Conservation (phyloP, 2,888 invertebrate genomes). For the Torymus tubicola region DNA sequence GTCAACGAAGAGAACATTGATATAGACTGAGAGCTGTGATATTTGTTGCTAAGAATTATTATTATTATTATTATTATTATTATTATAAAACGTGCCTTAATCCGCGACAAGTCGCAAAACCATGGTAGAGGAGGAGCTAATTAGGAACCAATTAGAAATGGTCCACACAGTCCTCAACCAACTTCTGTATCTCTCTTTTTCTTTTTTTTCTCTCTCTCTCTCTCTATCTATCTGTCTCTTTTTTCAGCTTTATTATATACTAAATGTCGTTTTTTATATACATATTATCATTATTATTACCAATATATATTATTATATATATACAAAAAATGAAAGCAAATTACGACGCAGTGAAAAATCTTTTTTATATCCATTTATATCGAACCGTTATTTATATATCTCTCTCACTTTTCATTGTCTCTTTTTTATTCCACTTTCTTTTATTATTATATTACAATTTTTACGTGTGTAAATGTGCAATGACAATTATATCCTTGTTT, state of each 20-base stretch:
- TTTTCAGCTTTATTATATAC: conserved; percentile 58
- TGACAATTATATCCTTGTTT: conserved; percentile 7
- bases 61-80: too few species aligned
- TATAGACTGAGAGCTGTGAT: conserved; percentile 3
- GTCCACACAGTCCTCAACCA: conserved; percentile 73
- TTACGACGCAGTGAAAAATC: conserved; percentile 11
- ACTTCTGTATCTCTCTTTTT: conserved; percentile 57
- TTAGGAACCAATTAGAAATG: conserved; percentile 69
- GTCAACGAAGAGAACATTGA: not conserved
- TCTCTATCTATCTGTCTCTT: conserved; percentile 61
- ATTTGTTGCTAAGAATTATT: too few species aligned
- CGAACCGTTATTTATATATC: conserved; percentile 53
- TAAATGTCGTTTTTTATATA: conserved; percentile 54
- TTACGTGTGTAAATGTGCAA: conserved; percentile 47
- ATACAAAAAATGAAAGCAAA: conserved; percentile 10
- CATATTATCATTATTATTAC: conserved; percentile 56
- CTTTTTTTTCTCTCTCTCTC: conserved; percentile 61
- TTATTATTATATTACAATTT: not conserved
- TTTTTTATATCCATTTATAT: conserved; percentile 53
- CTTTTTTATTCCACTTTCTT: conserved; percentile 19
- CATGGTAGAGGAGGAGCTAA: conserved; percentile 57
- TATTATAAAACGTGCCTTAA: conserved; percentile 1
- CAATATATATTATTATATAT: conserved; percentile 6
- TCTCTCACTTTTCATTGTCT: conserved; percentile 36
- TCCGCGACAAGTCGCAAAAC: not conserved